phyloP scores from a whole-genome alignment of 2,797 vertebrate species.

The Cynopterus sphinx region DNA sequence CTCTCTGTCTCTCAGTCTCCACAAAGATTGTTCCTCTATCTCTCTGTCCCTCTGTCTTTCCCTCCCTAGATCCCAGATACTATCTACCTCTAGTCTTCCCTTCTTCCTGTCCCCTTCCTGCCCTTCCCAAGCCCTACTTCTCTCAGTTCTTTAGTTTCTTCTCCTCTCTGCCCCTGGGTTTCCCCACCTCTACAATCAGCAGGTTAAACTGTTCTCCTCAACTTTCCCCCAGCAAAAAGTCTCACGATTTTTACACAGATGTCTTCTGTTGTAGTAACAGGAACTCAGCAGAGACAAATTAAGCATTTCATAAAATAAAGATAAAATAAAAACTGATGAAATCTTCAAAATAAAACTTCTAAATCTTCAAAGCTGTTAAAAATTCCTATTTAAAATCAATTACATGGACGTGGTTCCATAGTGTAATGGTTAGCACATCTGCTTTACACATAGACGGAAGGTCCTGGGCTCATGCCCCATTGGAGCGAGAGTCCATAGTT shows the following conservation, averaged over 20 bases:
- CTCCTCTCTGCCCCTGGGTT: not conserved
- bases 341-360: not conserved
- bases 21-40: not conserved
- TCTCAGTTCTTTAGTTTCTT: not conserved
- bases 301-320: not conserved
- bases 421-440: no score
- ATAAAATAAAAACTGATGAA: constrained; percentile 28
- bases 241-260: not conserved
- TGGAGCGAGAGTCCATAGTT: no score
- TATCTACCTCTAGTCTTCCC: not conserved
- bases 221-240: not conserved
- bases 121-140: not conserved
- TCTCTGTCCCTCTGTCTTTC: not conserved
- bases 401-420: not conserved
- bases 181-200: not conserved
- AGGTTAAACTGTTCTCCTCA: not conserved
- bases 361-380: constrained; percentile 27
- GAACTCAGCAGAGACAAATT: not conserved
- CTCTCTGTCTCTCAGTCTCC: not conserved
- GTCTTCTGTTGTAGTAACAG: not conserved
- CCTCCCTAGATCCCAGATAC: not conserved
- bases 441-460: no score
- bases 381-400: not conserved
- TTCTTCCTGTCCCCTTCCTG: not conserved
- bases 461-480: no score